Base-by-base conservation (phyloP, 64 coral and sea anemone genomes). In the Cladopsammia gracilis region DNA sequence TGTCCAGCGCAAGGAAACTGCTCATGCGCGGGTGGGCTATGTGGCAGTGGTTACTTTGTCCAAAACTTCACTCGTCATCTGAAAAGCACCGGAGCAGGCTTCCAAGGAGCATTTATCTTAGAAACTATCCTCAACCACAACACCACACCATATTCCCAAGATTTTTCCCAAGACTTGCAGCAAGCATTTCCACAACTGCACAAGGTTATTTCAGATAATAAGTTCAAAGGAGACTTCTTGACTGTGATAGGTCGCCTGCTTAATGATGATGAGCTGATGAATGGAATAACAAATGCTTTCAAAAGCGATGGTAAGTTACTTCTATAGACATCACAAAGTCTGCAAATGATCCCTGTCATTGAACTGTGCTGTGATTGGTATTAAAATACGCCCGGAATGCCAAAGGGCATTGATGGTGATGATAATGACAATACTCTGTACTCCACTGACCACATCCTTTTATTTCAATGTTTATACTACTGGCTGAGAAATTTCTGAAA, bases 121-220 rank as follows among this genome's bases (percentile, higher is more conserved):
- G 95, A 96, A 25, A 93, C 87, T 8, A 14, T 83, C 6, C 66
- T 96, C 61, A 96, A 96, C 70, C 87, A 96, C 77, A 90, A 96
- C 91, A 93, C 87, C 20, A 93, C 95, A 25, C 79, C 62, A 0
- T 42, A 90, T 24, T 96, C 95, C 4, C 95, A 96, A 58, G 16
- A 7, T 14, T 15, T 94, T 82, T 76, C 92, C 3, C 0, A 0
- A 16, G 6, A 2, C 0, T 0, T 72, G 3, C 1, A 80, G 14
- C 0, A 1, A 0, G 1, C 10, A 66, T 57, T 96, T 7, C 10
- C 24, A 18, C 7, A 11, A 3, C 10, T 56, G 6, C 59, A 65
- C 53, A 1, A 5, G 0, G n/a, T 62, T 86, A 15, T 93, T 19
- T 4, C 1, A 5, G 10, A 73, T 8, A 90, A 90, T 11, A 3